A percentile compares a stretch with the other conserved stretches of the same genome.
phyloP scores from a whole-genome alignment of 1,140 invertebrate species.

The Myzus persicae region DNA sequence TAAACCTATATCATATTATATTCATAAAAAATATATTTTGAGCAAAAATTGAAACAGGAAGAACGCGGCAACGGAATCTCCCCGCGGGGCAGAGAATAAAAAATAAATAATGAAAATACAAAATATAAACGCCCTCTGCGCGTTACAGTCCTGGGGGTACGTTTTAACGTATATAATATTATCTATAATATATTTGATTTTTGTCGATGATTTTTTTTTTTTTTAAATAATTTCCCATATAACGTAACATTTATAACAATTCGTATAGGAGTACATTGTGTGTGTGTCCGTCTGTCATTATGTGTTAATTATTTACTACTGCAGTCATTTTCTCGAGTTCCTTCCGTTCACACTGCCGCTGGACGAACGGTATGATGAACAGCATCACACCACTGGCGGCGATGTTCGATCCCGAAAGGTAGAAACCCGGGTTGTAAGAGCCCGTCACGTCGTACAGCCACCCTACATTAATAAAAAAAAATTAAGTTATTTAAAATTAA shows the following conservation, averaged over 20 bases:
- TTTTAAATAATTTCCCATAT: not conserved
- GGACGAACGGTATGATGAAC: conserved; percentile 83
- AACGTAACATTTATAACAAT: conserved; percentile 42
- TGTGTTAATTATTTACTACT: conserved; percentile 22
- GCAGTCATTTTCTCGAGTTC: conserved; percentile 50
- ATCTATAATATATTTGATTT: conserved; percentile 1
- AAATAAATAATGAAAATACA: not conserved
- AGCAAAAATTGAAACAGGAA: conserved; percentile 24
- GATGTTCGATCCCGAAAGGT: conserved; percentile 82
- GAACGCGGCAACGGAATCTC: not conserved
- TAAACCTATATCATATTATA: not conserved
- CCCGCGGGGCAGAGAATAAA: not conserved
- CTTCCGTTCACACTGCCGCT: conserved; percentile 65
- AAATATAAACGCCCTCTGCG: not conserved
- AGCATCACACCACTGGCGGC: conserved; percentile 87
- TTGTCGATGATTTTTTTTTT: not conserved
- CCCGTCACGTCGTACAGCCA: conserved; percentile 77
- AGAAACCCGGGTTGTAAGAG: conserved; percentile 87
- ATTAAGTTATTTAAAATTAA: not conserved
- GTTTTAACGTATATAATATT: not conserved
- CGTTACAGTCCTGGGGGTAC: not conserved
- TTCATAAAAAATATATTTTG: conserved; percentile 20
- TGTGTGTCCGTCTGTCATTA: not conserved
- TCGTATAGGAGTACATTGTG: conserved; percentile 49
- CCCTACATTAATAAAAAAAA: conserved; percentile 69